A percentile compares a stretch with the other conserved stretches of the same genome.
phyloP scores from a whole-genome alignment of 2,113 vertebrate genomes.

The Callipepla squamata region DNA sequence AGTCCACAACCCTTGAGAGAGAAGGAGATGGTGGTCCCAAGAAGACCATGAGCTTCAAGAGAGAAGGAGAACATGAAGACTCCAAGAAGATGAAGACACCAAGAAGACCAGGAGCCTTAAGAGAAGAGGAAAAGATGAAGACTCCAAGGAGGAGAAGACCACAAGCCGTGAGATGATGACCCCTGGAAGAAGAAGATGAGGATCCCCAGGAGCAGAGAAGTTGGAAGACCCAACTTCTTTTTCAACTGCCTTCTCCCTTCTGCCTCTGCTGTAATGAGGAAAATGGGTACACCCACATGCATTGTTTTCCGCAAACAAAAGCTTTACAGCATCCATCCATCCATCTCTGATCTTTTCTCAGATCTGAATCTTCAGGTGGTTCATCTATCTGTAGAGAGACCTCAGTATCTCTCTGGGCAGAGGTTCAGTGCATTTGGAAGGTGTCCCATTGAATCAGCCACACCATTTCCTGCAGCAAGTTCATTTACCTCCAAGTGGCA shows the following conservation, averaged over 20 bases:
- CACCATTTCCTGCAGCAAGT: not conserved
- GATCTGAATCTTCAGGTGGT: not conserved
- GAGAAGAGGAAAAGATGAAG: too few species aligned
- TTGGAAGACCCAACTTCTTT: not conserved
- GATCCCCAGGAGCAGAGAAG: too few species aligned
- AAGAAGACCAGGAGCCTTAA: too few species aligned
- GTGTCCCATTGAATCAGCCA: not conserved
- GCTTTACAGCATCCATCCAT: not conserved
- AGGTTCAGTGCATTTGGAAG: not conserved
- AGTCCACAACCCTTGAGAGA: too few species aligned
- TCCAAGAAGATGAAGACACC: too few species aligned
- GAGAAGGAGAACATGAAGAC: too few species aligned
- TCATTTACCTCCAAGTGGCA: not conserved
- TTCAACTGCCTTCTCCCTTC: not conserved
- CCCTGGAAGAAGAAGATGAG: too few species aligned
- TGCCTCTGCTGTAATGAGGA: not conserved
- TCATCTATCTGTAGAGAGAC: not conserved
- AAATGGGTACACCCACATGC: not conserved
- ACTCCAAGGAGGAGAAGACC: too few species aligned
- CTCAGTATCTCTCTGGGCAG: not conserved
- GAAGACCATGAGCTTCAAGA: too few species aligned
- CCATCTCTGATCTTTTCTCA: not conserved
- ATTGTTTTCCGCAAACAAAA: accelerated
- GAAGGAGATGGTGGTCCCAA: too few species aligned
- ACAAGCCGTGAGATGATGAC: too few species aligned